These are phyloP conservation scores for Tethya wilhelma DNA, from an alignment of 37 sponge, comb jelly and placozoan genomes.

Conservation along the genomic window DNA sequence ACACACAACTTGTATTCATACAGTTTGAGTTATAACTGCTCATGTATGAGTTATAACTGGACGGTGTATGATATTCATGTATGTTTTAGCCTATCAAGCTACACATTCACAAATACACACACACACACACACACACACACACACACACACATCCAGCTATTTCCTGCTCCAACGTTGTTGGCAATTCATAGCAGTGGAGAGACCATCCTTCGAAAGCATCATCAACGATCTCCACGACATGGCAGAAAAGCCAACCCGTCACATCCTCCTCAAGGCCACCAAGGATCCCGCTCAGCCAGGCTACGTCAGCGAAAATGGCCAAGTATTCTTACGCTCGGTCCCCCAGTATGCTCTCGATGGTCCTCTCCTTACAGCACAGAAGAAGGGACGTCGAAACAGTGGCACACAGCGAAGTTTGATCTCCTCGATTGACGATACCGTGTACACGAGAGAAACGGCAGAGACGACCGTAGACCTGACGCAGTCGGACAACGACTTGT, in stretches of 20 bases:
- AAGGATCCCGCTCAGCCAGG: slow-evolving; percentile 4
- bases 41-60: too few relatives aligned
- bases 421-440: slow-evolving; percentile 36
- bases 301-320: slow-evolving; percentile 34
- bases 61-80: too few relatives aligned
- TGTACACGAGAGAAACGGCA: slow-evolving; percentile 34
- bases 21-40: too few relatives aligned
- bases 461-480: slow-evolving; percentile 21
- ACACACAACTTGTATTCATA: too few relatives aligned
- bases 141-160: slow-evolving; percentile 22
- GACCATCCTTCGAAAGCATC: slow-evolving; percentile 48
- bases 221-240: slow-evolving; percentile 27
- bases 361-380: background rate
- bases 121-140: background rate
- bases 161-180: slow-evolving; percentile 78
- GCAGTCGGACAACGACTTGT: slow-evolving; percentile 28
- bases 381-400: background rate
- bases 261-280: slow-evolving; percentile 49
- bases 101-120: too few relatives aligned
- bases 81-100: too few relatives aligned
- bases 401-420: slow-evolving; percentile 3
- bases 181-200: slow-evolving; percentile 55
- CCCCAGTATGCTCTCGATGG: background rate
- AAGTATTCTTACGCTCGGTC: slow-evolving; percentile 17
- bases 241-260: slow-evolving; percentile 24